These are phyloP conservation scores for Sarcophaga variegata DNA, from an alignment of 2,888 invertebrate species.

Conservation along the genomic window DNA sequence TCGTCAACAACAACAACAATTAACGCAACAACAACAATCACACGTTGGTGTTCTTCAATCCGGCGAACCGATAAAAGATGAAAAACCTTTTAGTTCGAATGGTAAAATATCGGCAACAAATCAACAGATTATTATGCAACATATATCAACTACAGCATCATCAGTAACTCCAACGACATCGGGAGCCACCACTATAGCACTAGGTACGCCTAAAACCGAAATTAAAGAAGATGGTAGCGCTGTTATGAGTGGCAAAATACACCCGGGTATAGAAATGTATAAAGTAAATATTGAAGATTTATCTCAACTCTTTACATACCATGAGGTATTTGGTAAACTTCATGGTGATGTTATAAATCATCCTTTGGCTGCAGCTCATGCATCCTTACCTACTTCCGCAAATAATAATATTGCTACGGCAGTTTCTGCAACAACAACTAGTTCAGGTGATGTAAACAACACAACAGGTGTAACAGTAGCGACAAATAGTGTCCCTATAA, in stretches of 20 bases:
- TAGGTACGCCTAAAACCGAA: constrained; percentile 77
- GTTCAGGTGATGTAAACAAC: constrained; percentile 72
- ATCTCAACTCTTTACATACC: constrained; percentile 91
- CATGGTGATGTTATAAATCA: constrained; percentile 81
- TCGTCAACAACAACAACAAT: constrained; percentile 74
- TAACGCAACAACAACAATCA: constrained; percentile 63
- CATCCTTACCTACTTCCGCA: constrained; percentile 71
- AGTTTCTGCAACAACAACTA: constrained; percentile 76
- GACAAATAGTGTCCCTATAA: constrained; percentile 75
- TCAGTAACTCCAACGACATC: constrained; percentile 70
- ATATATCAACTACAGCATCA: constrained; percentile 75
- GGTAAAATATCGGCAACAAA: constrained; percentile 66
- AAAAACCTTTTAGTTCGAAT: constrained; percentile 73
- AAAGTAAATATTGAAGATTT: constrained; percentile 92
- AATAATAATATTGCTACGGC: constrained; percentile 70
- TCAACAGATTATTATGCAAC: constrained; percentile 77
- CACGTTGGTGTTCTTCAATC: constrained; percentile 67
- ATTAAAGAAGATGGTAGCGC: constrained; percentile 75
- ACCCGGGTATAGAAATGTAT: constrained; percentile 87
- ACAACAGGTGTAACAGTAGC: constrained; percentile 75
- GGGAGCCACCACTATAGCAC: constrained; percentile 79
- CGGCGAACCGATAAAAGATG: constrained; percentile 73
- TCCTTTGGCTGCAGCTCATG: constrained; percentile 81
- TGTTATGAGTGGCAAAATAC: constrained; percentile 80
- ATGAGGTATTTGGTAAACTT: constrained; percentile 91